Percentiles rank a stretch among this genome's conserved stretches.
phyloP scores from a whole-genome alignment of 2,888 invertebrate genomes.

The Synergus itoensis region DNA sequence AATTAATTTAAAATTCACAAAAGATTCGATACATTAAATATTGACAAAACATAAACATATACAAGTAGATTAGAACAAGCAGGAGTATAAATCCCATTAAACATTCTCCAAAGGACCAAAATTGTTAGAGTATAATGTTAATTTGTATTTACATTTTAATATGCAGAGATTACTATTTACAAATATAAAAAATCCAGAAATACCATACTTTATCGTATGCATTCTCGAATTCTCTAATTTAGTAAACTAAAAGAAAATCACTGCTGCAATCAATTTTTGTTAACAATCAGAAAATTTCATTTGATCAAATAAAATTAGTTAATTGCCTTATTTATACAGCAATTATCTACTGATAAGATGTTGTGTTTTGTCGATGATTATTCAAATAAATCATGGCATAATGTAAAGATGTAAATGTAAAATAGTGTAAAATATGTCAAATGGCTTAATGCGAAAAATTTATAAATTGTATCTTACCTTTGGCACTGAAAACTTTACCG shows the following conservation, averaged over 20 bases:
- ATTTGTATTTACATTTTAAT: not conserved
- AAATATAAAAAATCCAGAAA: not conserved
- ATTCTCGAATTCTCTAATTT: not conserved
- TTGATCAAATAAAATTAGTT: too few relatives aligned
- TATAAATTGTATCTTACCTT: not conserved
- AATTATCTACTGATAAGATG: not conserved
- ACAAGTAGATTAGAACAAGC: not conserved
- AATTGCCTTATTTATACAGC: too few relatives aligned
- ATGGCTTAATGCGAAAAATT: not conserved
- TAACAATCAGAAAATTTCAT: too few relatives aligned
- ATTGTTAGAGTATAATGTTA: not conserved
- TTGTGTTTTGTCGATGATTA: not conserved
- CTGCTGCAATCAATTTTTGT: too few relatives aligned
- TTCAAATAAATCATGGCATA: not conserved
- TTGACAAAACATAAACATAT: conserved; percentile 16
- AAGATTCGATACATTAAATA: not conserved
- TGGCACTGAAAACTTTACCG: not conserved
- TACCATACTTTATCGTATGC: not conserved
- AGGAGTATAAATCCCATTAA: not conserved
- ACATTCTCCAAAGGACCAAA: not conserved
- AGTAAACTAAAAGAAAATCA: too few relatives aligned
- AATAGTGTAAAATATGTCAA: not conserved
- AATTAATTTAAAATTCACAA: not conserved
- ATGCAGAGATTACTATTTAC: not conserved
- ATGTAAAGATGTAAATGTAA: not conserved